Conservation (phyloP, 2,113 vertebrate species). For the Ginglymostoma cirratum region DNA sequence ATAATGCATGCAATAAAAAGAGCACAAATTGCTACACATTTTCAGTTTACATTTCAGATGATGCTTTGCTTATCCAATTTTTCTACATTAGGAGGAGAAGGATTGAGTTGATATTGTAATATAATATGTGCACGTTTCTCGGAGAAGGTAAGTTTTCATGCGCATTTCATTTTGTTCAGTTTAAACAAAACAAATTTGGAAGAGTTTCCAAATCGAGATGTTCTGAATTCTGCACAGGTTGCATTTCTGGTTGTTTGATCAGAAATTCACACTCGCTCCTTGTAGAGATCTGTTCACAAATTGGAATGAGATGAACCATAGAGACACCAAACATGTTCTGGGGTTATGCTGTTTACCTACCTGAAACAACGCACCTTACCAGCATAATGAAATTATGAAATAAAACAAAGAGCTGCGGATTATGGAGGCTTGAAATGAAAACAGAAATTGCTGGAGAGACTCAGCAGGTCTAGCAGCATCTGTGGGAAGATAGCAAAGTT, state of each 20-base stretch:
- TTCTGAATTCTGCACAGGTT: background rate
- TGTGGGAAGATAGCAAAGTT: too few species aligned
- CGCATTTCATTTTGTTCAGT: background rate
- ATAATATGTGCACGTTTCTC: background rate
- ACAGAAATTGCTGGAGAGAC: too few species aligned
- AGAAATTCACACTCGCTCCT: background rate
- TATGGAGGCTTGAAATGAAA: too few species aligned
- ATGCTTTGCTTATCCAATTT: background rate
- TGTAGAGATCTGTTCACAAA: background rate
- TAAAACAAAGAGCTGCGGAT: too few species aligned
- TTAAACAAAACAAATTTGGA: background rate
- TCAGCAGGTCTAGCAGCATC: too few species aligned
- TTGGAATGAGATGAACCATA: background rate
- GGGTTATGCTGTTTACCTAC: background rate
- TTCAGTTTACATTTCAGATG: background rate
- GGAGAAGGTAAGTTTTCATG: background rate
- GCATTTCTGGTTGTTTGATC: background rate
- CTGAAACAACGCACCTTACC: background rate
- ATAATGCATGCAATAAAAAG: background rate
- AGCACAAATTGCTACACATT: background rate
- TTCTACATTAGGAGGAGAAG: background rate
- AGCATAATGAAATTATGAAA: background rate
- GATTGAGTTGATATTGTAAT: background rate
- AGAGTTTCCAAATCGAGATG: background rate
- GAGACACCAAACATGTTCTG: background rate